Conservation (phyloP, 1,140 invertebrate species). For the Saccostrea glomerata region DNA sequence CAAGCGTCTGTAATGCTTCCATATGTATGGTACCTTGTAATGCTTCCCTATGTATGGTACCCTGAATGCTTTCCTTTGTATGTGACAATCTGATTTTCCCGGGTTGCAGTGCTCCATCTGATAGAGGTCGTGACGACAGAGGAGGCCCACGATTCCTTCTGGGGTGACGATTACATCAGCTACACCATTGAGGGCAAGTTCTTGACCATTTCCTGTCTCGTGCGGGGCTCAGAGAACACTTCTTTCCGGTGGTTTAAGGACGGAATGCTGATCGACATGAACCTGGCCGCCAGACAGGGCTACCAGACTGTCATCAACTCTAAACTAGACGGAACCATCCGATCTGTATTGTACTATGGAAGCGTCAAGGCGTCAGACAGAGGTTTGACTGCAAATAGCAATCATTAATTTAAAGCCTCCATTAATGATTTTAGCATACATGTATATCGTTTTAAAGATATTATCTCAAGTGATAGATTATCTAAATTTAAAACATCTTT, state of each 20-base stretch:
- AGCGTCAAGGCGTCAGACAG: constrained; percentile 52
- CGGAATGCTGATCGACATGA: constrained; percentile 39
- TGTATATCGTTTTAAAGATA: not conserved
- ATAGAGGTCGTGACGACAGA: constrained; percentile 28
- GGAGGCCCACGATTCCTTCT: not conserved
- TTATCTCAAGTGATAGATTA: not conserved
- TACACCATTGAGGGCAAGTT: constrained; percentile 55
- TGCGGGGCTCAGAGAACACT: constrained; percentile 58
- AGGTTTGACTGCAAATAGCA: constrained; percentile 5
- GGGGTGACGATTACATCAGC: constrained; percentile 23
- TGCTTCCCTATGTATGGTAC: too few species aligned
- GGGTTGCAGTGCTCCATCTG: constrained; percentile 22
- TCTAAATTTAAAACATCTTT: not conserved
- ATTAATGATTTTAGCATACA: not conserved
- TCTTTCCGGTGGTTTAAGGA: constrained; percentile 67
- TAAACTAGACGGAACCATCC: constrained; percentile 40
- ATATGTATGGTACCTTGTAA: too few species aligned
- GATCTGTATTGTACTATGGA: constrained; percentile 49
- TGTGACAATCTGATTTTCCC: too few species aligned
- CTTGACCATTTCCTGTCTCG: constrained; percentile 63
- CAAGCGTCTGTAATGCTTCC: too few species aligned
- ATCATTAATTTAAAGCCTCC: too few species aligned
- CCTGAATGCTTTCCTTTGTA: too few species aligned
- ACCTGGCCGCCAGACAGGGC: constrained; percentile 8
- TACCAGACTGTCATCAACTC: constrained; percentile 45